Base-by-base conservation (phyloP, 2,888 invertebrate genomes). In the Eurytoma californica region DNA sequence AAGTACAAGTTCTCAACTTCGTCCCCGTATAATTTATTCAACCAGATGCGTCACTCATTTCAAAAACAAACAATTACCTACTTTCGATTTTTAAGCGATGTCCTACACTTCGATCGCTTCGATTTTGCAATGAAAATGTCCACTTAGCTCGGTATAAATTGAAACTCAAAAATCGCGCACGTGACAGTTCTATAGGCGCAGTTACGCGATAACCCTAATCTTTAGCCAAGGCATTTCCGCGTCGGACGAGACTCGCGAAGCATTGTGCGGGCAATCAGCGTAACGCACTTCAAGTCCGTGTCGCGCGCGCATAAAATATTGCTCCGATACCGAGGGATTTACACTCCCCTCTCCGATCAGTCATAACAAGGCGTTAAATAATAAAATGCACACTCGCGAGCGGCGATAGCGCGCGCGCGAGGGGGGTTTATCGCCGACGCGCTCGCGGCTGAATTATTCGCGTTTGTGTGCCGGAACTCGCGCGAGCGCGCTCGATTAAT, bases 161-260 rank as follows among this genome's bases (percentile, higher is more conserved):
- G 24, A 24, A 24, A 57, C 5, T 13, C 12, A 28, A 0, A 60
- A 28, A 60, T 0, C 13, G 28, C 13, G 24, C 5, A 58, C 28
- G 18, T 16, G 24, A 47, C 4, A 58, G 13, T 16, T 49, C 49
- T 63, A 18, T 51, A 66, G 3, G 7, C 49, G 20, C n/a, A 16
- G 18, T 13, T 13, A 57, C 39, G 30, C 70, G 72, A 72, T 77
- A 72, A 77, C 58, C 72, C 66, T 77, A 72, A 77, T 66, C 66
- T 67, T 77, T 72, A 61, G 12, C 49, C 51, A n/a, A n/a, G 13
- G 47, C 18, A 55, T 65, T 73, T 73, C 66, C 73, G 66, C 66
- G 57, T 72, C 53, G 28, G 3, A 16, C 24, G n/a, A 18, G 16
- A 53, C 53, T n/a, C 12, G 5, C 57, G 3, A 3, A 24, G n/a